Conservation (phyloP, 2,888 invertebrate species). For the Hemithea aestivaria region DNA sequence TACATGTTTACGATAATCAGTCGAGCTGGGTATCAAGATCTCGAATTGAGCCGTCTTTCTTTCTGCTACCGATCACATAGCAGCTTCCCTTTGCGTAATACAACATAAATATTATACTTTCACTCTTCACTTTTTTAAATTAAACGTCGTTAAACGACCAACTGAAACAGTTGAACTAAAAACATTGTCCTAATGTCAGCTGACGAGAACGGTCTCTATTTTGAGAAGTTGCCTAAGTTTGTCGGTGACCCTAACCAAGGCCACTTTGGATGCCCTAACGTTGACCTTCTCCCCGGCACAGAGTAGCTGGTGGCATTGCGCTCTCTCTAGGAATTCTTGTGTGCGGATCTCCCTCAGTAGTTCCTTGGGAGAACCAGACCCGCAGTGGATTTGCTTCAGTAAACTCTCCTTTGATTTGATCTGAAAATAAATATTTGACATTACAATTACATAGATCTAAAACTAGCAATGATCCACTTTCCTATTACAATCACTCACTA, state of each 20-base stretch:
- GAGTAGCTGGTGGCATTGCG: slow-evolving; percentile 87
- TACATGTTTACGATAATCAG: slow-evolving; percentile 66
- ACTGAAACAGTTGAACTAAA: slow-evolving; percentile 7
- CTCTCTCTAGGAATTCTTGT: slow-evolving; percentile 88
- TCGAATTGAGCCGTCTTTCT: slow-evolving; percentile 53
- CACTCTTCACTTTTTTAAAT: too few species aligned
- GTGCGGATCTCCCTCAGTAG: slow-evolving; percentile 84
- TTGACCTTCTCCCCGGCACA: slow-evolving; percentile 89
- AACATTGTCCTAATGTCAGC: slow-evolving; percentile 64
- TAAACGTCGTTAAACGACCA: not conserved
- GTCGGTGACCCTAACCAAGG: slow-evolving; percentile 90
- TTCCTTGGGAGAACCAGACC: slow-evolving; percentile 77
- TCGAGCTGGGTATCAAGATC: slow-evolving; percentile 60
- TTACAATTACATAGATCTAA: too few species aligned
- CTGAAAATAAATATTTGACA: slow-evolving; percentile 77
- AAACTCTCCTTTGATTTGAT: slow-evolving; percentile 90
- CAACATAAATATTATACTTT: too few species aligned
- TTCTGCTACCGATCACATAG: slow-evolving; percentile 13
- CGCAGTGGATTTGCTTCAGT: slow-evolving; percentile 84
- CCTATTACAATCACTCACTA: too few species aligned
- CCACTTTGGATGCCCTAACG: slow-evolving; percentile 88
- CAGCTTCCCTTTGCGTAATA: not conserved
- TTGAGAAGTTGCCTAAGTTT: slow-evolving; percentile 89
- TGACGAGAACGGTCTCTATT: slow-evolving; percentile 87
- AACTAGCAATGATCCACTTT: too few species aligned